Base-by-base conservation (phyloP, 2,797 vertebrate genomes). In the Anabas testudineus region DNA sequence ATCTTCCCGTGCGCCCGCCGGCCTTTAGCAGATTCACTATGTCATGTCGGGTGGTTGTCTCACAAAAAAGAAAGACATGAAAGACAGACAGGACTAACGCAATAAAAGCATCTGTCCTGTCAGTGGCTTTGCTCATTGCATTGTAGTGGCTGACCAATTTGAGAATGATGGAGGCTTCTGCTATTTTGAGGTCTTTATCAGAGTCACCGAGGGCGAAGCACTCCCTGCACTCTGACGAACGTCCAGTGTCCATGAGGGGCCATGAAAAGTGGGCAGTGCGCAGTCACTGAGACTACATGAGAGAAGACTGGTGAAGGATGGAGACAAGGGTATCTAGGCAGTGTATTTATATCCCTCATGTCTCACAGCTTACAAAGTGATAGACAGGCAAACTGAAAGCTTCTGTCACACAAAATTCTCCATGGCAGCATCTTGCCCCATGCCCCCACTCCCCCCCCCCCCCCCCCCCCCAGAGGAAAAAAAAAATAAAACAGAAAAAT, bases 271-370 rank as follows among this genome's bases (percentile, higher is more conserved):
- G 32, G 53, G 73, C 51, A 7, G 55, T 78, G 80, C 63, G 55
- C 71, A 75, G 81, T 86, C 75, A 71, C 49, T 71, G 68, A 63
- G 74, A 58, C 76, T 78, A 76, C 55, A 73, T 76, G 81, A 82
- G 81, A 63, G 63, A 54, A 84, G 76, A 82, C 69, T 89, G 89
- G 78, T 62, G 61, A 89, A 76, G 82, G 88, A 82, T 84, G 83
- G 88, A 85, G 87, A 91, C 80, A 79, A 83, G 86, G 77, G 83
- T 87, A 93, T 92, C 86, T 73, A 73, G 82, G 83, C 68, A 43
- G 78, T 76, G 87, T 94, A 94, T 94, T 93, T 93, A 88, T 94
- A 93, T 87, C 87, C 82, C 73, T 75, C 81, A 88, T 85, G 88
- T 91, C 90, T 90, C 86, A 89, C 86, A 67, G 93, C 91, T 91